These are phyloP conservation scores for Tetramorium simillimum DNA, from an alignment of 1,140 invertebrate species.

Conservation along the genomic window DNA sequence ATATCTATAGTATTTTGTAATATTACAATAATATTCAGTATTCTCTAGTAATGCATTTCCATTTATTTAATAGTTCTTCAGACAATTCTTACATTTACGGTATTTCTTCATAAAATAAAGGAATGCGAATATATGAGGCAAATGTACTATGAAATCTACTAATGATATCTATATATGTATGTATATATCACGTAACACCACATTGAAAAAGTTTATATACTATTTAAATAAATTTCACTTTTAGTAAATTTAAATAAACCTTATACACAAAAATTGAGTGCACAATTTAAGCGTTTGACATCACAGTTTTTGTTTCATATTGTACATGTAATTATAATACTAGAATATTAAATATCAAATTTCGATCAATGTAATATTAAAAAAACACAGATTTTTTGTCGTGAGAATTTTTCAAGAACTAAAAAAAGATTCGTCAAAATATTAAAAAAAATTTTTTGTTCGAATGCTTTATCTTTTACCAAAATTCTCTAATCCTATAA, in stretches of 20 bases:
- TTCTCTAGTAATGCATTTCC: neutral
- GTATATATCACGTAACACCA: neutral
- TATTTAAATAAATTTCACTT: neutral
- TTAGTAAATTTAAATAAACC: neutral
- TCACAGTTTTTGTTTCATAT: neutral
- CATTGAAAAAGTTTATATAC: neutral
- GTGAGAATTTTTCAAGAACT: neutral
- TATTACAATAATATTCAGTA: conserved; percentile 43
- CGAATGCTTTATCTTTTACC: neutral
- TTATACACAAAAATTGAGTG: neutral
- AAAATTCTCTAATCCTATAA: neutral
- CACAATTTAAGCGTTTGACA: conserved; percentile 8
- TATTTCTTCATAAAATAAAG: neutral
- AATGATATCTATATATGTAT: neutral
- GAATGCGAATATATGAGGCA: neutral
- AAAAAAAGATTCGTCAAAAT: neutral
- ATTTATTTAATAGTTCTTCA: neutral
- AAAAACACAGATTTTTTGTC: neutral
- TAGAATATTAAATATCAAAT: neutral
- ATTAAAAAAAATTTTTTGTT: neutral
- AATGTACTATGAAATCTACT: no score
- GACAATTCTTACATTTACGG: neutral
- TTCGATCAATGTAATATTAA: neutral
- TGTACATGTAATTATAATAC: neutral
- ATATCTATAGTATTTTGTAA: neutral